phyloP scores from a whole-genome alignment of 1,140 invertebrate species.

The Acromyrmex heyeri region DNA sequence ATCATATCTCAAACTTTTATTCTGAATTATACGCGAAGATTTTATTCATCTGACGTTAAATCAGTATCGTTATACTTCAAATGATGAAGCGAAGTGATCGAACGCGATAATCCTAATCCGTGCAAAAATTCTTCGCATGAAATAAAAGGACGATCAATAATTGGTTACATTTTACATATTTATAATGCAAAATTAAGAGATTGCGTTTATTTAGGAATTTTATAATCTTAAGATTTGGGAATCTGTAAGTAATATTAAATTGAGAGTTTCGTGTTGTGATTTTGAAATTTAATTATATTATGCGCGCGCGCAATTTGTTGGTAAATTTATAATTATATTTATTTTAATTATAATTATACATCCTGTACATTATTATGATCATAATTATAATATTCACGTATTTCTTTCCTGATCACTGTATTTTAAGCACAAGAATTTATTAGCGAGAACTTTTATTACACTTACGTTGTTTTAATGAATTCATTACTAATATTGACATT shows the following conservation, averaged over 20 bases:
- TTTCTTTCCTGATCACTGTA: background rate
- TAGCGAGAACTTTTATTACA: slow-evolving; percentile 24
- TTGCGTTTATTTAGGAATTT: slow-evolving; percentile 13
- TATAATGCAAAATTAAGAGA: background rate
- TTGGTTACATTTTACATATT: background rate
- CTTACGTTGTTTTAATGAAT: slow-evolving; percentile 22
- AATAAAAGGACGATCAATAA: background rate
- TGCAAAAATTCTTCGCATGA: background rate
- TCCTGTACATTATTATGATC: slow-evolving; percentile 14
- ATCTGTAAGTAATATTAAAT: background rate
- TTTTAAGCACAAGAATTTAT: slow-evolving; percentile 13
- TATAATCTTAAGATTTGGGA: background rate
- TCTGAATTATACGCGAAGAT: background rate
- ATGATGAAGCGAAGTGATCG: background rate
- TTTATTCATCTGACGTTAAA: background rate
- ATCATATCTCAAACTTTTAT: background rate
- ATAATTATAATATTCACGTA: background rate
- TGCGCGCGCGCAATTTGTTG: background rate
- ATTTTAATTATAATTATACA: slow-evolving; percentile 20
- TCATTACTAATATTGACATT: background rate
- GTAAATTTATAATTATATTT: slow-evolving; percentile 16
- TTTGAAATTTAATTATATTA: background rate
- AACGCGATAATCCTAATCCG: background rate
- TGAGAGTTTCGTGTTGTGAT: background rate
- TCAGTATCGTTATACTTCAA: background rate